Base-by-base conservation (phyloP, 2,888 invertebrate genomes). In the Harpalus rubripes region DNA sequence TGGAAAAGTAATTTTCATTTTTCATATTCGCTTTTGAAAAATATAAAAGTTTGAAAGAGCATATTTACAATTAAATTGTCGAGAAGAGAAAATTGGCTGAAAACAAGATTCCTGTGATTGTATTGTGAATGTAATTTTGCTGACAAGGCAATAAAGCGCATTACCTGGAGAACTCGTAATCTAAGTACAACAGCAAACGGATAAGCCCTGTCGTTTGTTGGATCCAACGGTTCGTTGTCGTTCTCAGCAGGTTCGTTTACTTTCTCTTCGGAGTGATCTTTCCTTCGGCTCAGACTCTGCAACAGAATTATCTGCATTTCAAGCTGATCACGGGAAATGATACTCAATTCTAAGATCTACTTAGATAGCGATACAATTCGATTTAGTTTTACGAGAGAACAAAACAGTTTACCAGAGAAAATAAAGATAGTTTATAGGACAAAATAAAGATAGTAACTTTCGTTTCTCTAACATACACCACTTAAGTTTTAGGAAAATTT, bases 121-220 rank as follows among this genome's bases (percentile, higher is more conserved):
- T 18, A 12, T 32, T 52, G 12, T 18, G 65, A 80, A 68, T 39
- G 65, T 81, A 68, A 81, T 81, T 85, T 63, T 58, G 79, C 10
- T 12, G 44, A 18, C 52, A 68, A 68, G 39, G 81, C 68, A 80
- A 80, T 80, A 80, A 80, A 80, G 32, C 7, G 61, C 39, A 86
- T 88, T 87, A 93, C 94, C 92, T 94, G 94, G 84, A 94, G 88
- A 8, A 94, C 94, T 81, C 94, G 90, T 18, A 94, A 91, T 85
- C 94, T 90, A 52, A 94, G 89, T 12, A 94, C 92, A 85, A 93
- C 89, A 39, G 94, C 94, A 87, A 94, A 91, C 7, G 94, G 94
- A 88, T 94, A 94, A n/a, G 91, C 89, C 82, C 16, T 65, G 26
- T 82, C 82, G 86, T 90, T 90, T 88, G 89, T 91, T 91, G 90